phyloP scores from a whole-genome alignment of 2,113 vertebrate species.

The Amphiprion ocellaris region DNA sequence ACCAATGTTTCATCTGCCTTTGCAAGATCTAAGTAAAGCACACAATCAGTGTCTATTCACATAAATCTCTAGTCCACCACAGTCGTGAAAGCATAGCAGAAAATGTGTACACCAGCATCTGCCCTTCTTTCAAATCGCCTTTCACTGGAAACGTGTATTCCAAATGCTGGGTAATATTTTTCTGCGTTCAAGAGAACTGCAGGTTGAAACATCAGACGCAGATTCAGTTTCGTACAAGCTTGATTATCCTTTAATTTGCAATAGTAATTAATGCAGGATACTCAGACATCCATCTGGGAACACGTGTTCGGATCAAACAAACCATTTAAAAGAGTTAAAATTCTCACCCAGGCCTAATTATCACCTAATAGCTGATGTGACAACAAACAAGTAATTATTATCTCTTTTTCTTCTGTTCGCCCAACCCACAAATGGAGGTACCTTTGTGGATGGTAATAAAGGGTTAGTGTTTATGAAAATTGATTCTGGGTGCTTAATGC shows the following conservation, averaged over 20 bases:
- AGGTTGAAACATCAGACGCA: constrained; percentile 26
- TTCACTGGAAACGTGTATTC: not conserved
- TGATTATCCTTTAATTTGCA: constrained; percentile 81
- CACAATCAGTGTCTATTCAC: constrained; percentile 14
- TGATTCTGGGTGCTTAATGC: constrained; percentile 53
- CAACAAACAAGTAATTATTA: constrained; percentile 91
- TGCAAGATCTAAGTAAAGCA: constrained; percentile 40
- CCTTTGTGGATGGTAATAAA: constrained; percentile 66
- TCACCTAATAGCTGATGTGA: constrained; percentile 92
- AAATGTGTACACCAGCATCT: not conserved
- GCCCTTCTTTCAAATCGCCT: not conserved
- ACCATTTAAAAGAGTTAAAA: constrained; percentile 85
- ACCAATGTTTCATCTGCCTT: constrained; percentile 36
- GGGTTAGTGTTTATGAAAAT: constrained; percentile 59
- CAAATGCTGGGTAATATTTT: constrained; percentile 9
- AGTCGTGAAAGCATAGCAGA: constrained; percentile 28
- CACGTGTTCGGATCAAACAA: constrained; percentile 90
- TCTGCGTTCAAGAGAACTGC: not conserved
- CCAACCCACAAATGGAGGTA: constrained; percentile 64
- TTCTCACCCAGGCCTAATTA: constrained; percentile 90
- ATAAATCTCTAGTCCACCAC: constrained; percentile 14
- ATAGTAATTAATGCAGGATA: constrained; percentile 90
- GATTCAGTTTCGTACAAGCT: constrained; percentile 23
- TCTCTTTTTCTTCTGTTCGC: constrained; percentile 86
- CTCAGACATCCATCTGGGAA: constrained; percentile 87